Conservation (phyloP, 2,888 invertebrate genomes). For the Willowsia nigromaculata region DNA sequence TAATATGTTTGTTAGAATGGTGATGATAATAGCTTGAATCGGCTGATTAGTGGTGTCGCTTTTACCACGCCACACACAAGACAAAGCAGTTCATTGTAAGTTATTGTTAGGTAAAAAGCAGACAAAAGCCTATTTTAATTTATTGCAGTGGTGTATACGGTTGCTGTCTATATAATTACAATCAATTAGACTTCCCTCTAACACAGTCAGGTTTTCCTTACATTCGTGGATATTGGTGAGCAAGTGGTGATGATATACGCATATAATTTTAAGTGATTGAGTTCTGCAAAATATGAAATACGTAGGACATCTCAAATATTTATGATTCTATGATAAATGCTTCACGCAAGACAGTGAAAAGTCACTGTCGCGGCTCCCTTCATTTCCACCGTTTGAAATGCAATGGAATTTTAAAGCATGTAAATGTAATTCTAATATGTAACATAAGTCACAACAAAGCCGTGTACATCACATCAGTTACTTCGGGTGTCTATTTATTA, state of each 20-base stretch:
- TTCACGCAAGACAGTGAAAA: background rate
- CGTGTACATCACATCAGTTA: background rate
- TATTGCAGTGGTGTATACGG: background rate
- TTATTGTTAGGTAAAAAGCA: background rate
- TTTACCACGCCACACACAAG: background rate
- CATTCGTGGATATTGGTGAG: background rate
- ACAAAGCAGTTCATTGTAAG: background rate
- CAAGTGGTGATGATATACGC: background rate
- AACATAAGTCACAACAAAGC: background rate
- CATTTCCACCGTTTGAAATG: slow-evolving; percentile 12
- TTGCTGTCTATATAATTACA: slow-evolving; percentile 18
- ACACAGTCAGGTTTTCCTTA: slow-evolving; percentile 27
- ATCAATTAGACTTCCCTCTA: slow-evolving; percentile 42
- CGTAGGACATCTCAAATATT: slow-evolving; percentile 8
- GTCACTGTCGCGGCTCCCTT: background rate
- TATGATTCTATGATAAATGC: background rate
- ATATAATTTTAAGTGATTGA: background rate
- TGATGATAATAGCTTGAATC: background rate
- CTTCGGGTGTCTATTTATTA: background rate
- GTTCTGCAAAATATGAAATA: slow-evolving; percentile 31
- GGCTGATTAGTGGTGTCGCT: background rate
- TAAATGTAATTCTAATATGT: background rate
- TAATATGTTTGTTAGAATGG: background rate
- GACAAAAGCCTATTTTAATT: slow-evolving; percentile 30
- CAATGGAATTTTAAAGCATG: too few relatives aligned